These are phyloP conservation scores for Tipula lateralis DNA, from an alignment of 2,888 invertebrate genomes.

Conservation along the genomic window DNA sequence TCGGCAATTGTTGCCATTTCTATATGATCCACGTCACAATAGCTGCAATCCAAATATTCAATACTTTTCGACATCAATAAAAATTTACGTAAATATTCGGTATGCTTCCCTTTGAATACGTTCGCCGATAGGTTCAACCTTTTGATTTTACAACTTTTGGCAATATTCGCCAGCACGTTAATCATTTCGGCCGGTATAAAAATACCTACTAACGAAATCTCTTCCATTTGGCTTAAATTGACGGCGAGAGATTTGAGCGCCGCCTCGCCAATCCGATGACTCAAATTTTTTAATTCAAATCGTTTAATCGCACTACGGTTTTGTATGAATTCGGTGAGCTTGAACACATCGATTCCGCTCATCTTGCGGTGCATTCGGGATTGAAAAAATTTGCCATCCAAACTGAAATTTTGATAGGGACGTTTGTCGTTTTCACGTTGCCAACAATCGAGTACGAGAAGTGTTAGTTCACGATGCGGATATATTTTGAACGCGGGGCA, in stretches of 20 bases:
- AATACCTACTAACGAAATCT: not conserved
- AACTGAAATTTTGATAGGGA: conserved; percentile 42
- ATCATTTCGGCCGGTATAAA: not conserved
- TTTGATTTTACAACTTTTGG: not conserved
- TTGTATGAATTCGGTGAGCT: conserved; percentile 40
- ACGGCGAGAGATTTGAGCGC: not conserved
- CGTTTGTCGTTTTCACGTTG: conserved; percentile 44
- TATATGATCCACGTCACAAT: conserved; percentile 40
- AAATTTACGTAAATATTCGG: conserved; percentile 32
- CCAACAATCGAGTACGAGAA: conserved; percentile 44
- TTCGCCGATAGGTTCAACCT: conserved; percentile 34
- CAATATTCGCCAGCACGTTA: not conserved
- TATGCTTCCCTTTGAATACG: conserved; percentile 29
- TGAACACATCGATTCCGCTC: conserved; percentile 39
- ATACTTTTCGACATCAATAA: conserved; percentile 31
- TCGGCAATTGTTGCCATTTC: conserved; percentile 44
- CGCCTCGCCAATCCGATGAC: not conserved
- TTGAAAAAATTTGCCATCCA: conserved; percentile 41
- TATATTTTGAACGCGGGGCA: not conserved
- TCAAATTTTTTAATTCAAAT: conserved; percentile 20
- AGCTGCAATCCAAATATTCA: conserved; percentile 34
- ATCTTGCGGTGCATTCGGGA: conserved; percentile 40
- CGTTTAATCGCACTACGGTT: conserved; percentile 32
- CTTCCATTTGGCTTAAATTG: not conserved
- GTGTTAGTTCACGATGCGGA: conserved; percentile 33